Conservation (phyloP, 2,888 invertebrate genomes). For the Nycteola revayana region DNA sequence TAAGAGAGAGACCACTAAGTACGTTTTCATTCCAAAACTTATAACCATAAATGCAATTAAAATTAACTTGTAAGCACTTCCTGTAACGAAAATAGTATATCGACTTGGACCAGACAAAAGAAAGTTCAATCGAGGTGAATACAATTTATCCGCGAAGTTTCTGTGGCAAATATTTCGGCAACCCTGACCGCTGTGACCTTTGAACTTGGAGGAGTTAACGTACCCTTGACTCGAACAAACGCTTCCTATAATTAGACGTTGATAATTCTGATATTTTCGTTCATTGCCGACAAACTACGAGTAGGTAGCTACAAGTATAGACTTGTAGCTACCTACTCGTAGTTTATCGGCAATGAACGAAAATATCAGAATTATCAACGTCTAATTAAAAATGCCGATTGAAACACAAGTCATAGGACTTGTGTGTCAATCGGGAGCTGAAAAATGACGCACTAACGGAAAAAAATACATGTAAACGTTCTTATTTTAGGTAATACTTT, state of each 20-base stretch:
- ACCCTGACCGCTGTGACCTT: constrained; percentile 71
- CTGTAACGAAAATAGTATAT: constrained; percentile 6
- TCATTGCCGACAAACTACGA: constrained; percentile 20
- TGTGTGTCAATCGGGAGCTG: constrained; percentile 23
- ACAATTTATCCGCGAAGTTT: constrained; percentile 30
- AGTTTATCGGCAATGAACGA: constrained; percentile 31
- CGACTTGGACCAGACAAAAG: constrained; percentile 24
- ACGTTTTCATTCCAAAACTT: too few relatives aligned
- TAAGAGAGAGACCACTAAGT: too few relatives aligned
- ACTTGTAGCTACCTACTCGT: too few relatives aligned
- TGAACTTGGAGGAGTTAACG: constrained; percentile 76
- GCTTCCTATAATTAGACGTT: constrained; percentile 68
- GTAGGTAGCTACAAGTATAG: too few relatives aligned
- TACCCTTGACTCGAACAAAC: constrained; percentile 75
- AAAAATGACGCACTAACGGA: constrained; percentile 22
- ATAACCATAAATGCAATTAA: too few relatives aligned
- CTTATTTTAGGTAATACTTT: too few relatives aligned
- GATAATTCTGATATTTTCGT: constrained; percentile 58
- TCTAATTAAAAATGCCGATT: constrained; percentile 71
- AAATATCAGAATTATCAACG: constrained; percentile 58
- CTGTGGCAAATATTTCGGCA: constrained; percentile 35
- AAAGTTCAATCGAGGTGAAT: constrained; percentile 24
- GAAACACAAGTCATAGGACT: too few relatives aligned
- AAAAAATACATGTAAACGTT: constrained; percentile 4
- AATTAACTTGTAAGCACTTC: too few relatives aligned